Evolutionary conservation across 2,113 vertebrate genomes (phyloP).

Genomic region (Lonchura striata): DNA sequence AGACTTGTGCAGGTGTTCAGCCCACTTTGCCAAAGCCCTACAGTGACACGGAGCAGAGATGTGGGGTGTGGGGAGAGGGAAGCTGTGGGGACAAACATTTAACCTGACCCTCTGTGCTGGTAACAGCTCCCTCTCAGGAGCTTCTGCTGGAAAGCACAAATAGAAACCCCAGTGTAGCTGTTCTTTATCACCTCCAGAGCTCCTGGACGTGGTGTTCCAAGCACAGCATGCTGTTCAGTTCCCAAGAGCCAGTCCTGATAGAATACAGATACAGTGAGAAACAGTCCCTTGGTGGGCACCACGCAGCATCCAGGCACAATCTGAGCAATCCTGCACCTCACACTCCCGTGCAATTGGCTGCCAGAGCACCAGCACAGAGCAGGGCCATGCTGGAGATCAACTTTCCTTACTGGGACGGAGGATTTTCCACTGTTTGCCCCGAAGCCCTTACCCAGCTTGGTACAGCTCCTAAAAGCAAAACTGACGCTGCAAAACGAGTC

Average conservation of each 20-base stretch:
- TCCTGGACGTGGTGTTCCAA: background rate
- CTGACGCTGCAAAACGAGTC: background rate
- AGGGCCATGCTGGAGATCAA: background rate
- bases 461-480: background rate
- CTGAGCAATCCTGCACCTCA: background rate
- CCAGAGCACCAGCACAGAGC: background rate
- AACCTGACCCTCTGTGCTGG: background rate
- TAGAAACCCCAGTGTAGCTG: background rate
- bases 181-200: background rate
- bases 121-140: background rate
- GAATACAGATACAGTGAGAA: background rate
- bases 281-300: background rate
- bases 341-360: rapidly evolving
- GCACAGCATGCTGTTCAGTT: background rate
- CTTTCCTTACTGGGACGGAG: background rate
- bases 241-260: background rate
- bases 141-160: background rate
- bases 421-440: background rate
- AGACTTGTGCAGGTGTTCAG: background rate
- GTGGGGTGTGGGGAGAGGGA: background rate
- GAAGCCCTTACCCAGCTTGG: background rate
- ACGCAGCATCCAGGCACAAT: background rate
- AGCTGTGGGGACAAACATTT: background rate
- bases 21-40: background rate
- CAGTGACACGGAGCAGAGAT: background rate